Conservation (phyloP, 2,113 vertebrate species). For the human region GRCh38 chr3:28298001-28298500, state of each 20-base stretch:
- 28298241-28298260: conserved; percentile 23
- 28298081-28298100: not conserved
- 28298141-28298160: not conserved
- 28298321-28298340: not conserved
- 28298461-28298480: not conserved
- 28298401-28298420: conserved; percentile 17
- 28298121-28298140: not conserved
- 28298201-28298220: not conserved
- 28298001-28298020: not conserved
- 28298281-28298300: conserved; percentile 10
- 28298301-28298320: not conserved
- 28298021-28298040: not conserved
- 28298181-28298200: not conserved
- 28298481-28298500: not conserved
- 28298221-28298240: not conserved
- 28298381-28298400: not conserved
- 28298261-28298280: not conserved
- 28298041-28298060: not conserved
- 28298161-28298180: not conserved
- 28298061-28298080: not conserved
- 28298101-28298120: not conserved
- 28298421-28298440: not conserved
- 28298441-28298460: not conserved
- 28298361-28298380: not conserved
- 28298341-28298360: not conserved